Conservation (phyloP, 2,797 vertebrate species). For the Dendrocincla tyrannina region DNA sequence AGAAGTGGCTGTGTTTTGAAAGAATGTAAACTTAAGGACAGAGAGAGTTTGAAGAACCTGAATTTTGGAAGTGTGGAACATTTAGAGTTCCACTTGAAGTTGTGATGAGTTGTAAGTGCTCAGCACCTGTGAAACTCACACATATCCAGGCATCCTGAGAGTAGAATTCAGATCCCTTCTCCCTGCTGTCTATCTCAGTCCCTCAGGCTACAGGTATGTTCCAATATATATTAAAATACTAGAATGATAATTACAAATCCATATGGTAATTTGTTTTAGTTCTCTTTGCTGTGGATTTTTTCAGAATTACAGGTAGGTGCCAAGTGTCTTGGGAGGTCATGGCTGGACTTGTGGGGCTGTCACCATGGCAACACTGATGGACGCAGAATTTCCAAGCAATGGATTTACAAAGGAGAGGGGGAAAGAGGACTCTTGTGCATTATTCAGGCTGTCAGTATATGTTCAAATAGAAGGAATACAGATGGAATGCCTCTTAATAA, state of each 20-base stretch:
- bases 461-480: slow-evolving; percentile 6
- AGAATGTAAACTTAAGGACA: neutral
- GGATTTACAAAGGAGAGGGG: neutral
- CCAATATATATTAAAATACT: neutral
- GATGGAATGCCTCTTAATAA: neutral
- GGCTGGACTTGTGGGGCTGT: neutral
- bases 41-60: neutral
- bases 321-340: slow-evolving; percentile 29
- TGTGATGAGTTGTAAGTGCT: neutral
- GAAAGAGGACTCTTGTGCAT: neutral
- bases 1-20: neutral
- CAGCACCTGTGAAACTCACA: neutral
- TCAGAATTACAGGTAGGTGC: neutral
- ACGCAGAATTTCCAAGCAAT: slow-evolving; percentile 13
- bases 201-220: neutral
- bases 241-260: neutral
- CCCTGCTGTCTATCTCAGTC: neutral
- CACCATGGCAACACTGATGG: slow-evolving; percentile 4
- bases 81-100: neutral
- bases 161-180: neutral
- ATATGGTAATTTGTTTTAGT: neutral
- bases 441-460: neutral
- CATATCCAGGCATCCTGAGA: neutral
- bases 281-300: neutral
- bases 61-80: neutral